Conservation (phyloP, 2,113 vertebrate species). For the Mionectes macconnelli region DNA sequence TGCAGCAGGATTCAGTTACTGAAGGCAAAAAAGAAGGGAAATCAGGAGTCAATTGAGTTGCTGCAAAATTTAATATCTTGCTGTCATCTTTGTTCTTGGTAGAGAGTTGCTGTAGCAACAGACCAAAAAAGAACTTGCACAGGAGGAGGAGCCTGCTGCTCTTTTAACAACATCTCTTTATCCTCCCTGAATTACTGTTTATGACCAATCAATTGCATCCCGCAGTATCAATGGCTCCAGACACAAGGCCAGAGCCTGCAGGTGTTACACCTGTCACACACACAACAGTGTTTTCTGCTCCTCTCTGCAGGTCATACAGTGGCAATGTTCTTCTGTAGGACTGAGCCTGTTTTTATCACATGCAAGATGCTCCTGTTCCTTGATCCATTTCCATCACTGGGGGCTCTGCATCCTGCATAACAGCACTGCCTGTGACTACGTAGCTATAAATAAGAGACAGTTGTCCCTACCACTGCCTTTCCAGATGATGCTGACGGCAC, state of each 20-base stretch:
- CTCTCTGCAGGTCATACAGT: background rate
- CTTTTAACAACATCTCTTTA: background rate
- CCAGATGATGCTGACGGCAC: accelerated
- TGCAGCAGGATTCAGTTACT: conserved; percentile 26
- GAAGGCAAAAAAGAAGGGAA: conserved; percentile 38
- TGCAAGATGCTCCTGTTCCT: background rate
- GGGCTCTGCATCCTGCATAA: background rate
- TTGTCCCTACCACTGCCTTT: background rate
- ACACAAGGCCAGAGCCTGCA: background rate
- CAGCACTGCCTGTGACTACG: background rate
- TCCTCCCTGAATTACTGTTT: conserved; percentile 4
- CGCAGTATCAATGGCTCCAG: background rate
- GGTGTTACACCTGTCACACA: background rate
- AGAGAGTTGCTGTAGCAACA: conserved; percentile 72
- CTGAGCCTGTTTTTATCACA: background rate
- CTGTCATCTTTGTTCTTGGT: conserved; percentile 69
- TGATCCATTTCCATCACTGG: background rate
- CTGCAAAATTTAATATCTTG: conserved; percentile 69
- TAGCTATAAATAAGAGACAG: background rate
- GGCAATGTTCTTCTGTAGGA: background rate
- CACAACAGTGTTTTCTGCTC: background rate
- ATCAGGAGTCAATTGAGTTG: conserved; percentile 65
- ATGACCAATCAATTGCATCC: background rate
- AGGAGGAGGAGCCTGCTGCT: conserved; percentile 43
- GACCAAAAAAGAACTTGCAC: conserved; percentile 57